A percentile compares a stretch with the other conserved stretches of the same genome.
Evolutionary conservation across 2,888 invertebrate species (phyloP).

Genomic region (Nephrotoma flavescens): DNA sequence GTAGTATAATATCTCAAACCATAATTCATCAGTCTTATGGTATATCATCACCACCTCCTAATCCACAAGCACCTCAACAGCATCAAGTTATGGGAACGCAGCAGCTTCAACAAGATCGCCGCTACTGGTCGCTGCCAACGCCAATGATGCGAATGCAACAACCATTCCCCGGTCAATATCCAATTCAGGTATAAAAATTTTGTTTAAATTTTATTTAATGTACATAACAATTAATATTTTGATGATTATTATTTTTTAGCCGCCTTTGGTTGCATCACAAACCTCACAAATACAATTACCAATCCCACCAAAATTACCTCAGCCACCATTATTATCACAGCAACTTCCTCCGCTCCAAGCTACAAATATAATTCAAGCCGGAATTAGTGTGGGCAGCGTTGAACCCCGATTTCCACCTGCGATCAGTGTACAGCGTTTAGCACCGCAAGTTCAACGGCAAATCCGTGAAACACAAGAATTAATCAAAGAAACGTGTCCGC

Average conservation of each 20-base stretch:
- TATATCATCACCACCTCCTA: constrained; percentile 12
- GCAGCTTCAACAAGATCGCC: constrained; percentile 26
- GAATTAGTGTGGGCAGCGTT: constrained; percentile 10
- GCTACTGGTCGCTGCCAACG: not conserved
- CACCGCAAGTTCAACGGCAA: constrained; percentile 33
- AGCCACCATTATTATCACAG: not conserved
- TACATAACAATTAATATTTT: not conserved
- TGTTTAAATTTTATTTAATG: not conserved
- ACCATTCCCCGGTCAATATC: not conserved
- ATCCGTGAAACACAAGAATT: constrained; percentile 34
- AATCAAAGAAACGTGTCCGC: constrained; percentile 33
- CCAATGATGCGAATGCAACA: constrained; percentile 1
- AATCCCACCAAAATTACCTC: constrained; percentile 3
- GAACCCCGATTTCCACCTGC: constrained; percentile 33
- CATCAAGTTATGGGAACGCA: constrained; percentile 37
- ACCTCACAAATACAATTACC: not conserved
- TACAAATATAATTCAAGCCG: not conserved
- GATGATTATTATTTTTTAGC: constrained; percentile 13
- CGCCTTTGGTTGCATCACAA: constrained; percentile 19
- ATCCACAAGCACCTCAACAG: constrained; percentile 28
- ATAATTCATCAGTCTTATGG: constrained; percentile 30
- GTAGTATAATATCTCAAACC: constrained; percentile 21
- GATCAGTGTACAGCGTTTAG: constrained; percentile 32
- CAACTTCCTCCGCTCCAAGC: not conserved
- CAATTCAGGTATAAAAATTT: not conserved